These are phyloP conservation scores for Acrossocheilus wenchowensis DNA, from an alignment of 2,797 vertebrate genomes.

Conservation along the genomic window DNA sequence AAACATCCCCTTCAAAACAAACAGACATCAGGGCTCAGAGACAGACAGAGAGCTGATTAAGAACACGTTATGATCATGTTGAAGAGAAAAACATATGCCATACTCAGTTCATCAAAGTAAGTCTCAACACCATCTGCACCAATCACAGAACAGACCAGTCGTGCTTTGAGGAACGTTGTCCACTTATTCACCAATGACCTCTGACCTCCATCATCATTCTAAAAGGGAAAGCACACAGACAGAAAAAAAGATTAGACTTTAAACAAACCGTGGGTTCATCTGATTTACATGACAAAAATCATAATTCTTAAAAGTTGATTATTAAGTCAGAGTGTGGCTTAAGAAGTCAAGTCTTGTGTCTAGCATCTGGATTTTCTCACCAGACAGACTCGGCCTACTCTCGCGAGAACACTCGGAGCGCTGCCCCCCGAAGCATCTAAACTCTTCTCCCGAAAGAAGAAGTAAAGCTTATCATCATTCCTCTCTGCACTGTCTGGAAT, in stretches of 20 bases:
- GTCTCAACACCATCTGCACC: conserved; percentile 78
- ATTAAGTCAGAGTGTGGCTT: conserved; percentile 1
- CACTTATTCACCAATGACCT: conserved; percentile 85
- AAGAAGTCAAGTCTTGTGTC: not conserved
- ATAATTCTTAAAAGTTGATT: conserved; percentile 11
- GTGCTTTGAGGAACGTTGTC: conserved; percentile 87
- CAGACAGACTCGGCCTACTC: conserved; percentile 78
- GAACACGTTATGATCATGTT: not conserved
- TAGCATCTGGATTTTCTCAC: conserved; percentile 62
- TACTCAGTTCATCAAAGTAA: conserved; percentile 78
- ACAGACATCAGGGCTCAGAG: conserved; percentile 1
- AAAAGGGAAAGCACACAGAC: conserved; percentile 29
- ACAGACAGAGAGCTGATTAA: not conserved
- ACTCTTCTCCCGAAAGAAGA: conserved; percentile 78
- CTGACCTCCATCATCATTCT: conserved; percentile 85
- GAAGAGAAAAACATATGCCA: conserved; percentile 51
- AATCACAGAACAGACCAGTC: conserved; percentile 81
- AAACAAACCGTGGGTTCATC: not conserved
- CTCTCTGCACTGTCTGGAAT: conserved; percentile 75
- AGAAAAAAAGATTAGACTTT: conserved; percentile 3
- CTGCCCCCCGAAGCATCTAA: conserved; percentile 69
- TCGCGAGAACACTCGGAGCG: conserved; percentile 71
- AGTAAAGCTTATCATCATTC: conserved; percentile 78
- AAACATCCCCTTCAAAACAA: conserved; percentile 66
- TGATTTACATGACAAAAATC: conserved; percentile 13